phyloP scores from a whole-genome alignment of 2,113 vertebrate species.

The Petroica traversi region DNA sequence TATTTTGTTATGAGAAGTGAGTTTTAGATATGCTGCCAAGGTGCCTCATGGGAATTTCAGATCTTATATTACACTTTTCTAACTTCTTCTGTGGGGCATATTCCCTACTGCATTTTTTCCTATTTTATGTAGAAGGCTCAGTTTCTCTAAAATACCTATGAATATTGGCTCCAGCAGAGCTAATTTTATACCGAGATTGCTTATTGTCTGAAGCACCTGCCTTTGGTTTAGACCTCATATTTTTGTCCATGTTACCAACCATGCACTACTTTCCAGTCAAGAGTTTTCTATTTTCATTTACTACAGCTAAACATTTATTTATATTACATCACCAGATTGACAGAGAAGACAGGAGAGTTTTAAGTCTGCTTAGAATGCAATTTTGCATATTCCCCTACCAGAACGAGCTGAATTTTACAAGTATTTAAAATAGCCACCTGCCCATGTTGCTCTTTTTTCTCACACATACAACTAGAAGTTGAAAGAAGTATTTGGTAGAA shows the following conservation, averaged over 20 bases:
- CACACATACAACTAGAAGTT: background rate
- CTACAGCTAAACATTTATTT: background rate
- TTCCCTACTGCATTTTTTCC: background rate
- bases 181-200: background rate
- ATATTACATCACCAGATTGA: background rate
- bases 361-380: background rate
- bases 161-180: background rate
- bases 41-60: background rate
- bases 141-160: background rate
- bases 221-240: background rate
- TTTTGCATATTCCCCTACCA: background rate
- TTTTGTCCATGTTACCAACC: background rate
- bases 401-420: constrained; percentile 4
- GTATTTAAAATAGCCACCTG: background rate
- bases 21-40: background rate
- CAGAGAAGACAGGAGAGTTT: background rate
- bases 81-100: background rate
- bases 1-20: background rate
- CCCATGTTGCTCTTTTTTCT: background rate
- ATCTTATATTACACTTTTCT: background rate
- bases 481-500: background rate
- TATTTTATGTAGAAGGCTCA: background rate
- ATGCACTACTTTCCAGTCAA: background rate
- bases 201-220: background rate
- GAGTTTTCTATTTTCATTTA: background rate